Conservation (phyloP, 2,888 invertebrate genomes). For the Alcis repandata region DNA sequence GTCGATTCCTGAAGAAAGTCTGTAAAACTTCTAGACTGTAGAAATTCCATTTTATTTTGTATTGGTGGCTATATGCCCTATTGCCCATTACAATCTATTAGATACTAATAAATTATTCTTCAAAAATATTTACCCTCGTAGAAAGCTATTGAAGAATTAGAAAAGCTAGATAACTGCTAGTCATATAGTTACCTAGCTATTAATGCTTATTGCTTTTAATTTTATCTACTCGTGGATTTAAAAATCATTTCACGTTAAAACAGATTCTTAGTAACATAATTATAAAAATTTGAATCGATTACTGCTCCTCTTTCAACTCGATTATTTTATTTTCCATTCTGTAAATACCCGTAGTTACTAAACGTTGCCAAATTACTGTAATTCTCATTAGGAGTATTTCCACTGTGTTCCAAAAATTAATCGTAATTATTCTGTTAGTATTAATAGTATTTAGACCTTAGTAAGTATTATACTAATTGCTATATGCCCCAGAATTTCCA, state of each 20-base stretch:
- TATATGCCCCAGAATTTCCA: conserved; percentile 87
- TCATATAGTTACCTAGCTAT: conserved; percentile 30
- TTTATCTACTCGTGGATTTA: not conserved
- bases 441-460: conserved; percentile 47
- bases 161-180: conserved; percentile 62
- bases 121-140: conserved; percentile 27
- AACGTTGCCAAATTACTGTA: conserved; percentile 64
- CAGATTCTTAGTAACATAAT: not conserved
- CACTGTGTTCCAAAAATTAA: conserved; percentile 47
- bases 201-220: conserved; percentile 46
- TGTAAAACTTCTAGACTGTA: conserved; percentile 12
- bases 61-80: conserved; percentile 14
- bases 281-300: not conserved
- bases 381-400: conserved; percentile 40
- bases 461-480: conserved; percentile 72
- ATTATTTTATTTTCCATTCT: conserved; percentile 40
- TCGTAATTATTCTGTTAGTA: conserved; percentile 47
- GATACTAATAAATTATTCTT: conserved; percentile 20
- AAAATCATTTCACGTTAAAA: not conserved
- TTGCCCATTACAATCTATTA: conserved; percentile 11
- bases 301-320: not conserved
- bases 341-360: conserved; percentile 53
- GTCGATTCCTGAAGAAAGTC: conserved; percentile 13
- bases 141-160: conserved; percentile 57
- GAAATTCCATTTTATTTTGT: conserved; percentile 8